Evolutionary conservation across 2,888 invertebrate genomes (phyloP), one percentile per base, ranked within the genome.

Genomic region (Euplagia quadripunctaria): DNA sequence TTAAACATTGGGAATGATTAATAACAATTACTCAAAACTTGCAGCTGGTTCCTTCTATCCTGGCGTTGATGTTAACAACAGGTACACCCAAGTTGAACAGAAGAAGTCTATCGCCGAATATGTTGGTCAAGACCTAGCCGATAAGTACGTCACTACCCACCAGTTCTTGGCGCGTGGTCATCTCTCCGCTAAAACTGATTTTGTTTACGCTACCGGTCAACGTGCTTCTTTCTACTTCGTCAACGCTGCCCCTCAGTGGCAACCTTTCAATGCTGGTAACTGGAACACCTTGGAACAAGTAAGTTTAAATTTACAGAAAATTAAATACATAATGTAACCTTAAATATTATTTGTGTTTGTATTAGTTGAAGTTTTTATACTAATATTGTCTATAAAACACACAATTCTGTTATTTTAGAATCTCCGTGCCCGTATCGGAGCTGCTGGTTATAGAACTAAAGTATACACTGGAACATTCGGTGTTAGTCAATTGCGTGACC

Each of bases 241-340:
- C 46, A 97, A 97, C 82, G 94, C 93, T 0, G 96, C 96, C 0
- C 97, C 97, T 1, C 97, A 97, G 79, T 97, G 97, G 97, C 96
- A 96, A 75, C 90, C 90, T 0, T 95, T 96, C 83, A 96, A 96
- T 80, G 92, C 86, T 8, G 94, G 96, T 14, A 96, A 96, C 81
- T 96, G 96, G 96, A 90, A 91, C 78, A 83, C 79, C 12, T 82
- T 96, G 16, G 96, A 96, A 82, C 82, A 80, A 70, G 90, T 89
- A 70, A 68, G 66, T 72, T 42, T 17, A 20, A 11, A 46, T 46
- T 1, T n/a, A 5, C n/a, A 4, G 43, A 5, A n/a, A 64, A 46
- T 9, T 46, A 3, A 46, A 46, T 31, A 31, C 31, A 46, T 46
- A 31, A 31, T 31, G 31, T 31, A 31, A 31, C 31, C 31, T 31